Base-by-base conservation (phyloP, 2,113 vertebrate genomes). In the Maccullochella peelii region DNA sequence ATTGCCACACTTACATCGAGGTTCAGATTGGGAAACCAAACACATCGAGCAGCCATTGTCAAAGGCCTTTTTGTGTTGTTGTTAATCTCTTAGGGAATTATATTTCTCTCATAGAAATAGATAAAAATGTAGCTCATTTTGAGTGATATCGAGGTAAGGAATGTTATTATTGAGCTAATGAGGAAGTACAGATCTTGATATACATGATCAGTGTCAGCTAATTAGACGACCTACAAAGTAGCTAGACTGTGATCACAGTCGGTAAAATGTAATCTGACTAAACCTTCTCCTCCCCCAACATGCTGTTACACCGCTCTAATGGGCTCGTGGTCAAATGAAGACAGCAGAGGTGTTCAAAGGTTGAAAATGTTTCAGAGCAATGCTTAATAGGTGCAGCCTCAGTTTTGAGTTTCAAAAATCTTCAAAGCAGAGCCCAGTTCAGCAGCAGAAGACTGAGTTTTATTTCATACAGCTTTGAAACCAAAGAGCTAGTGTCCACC, bases 171-270 rank as follows among this genome's bases (percentile, higher is more conserved):
- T 40, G 11, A 80, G 52, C 21, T 78, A 77, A 84, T 78, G 49
- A 86, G 50, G 25, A 71, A 49, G 54, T 33, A 16, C 57, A 59
- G 16, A 63, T 73, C 66, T 16, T 52, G 66, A 77, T 57, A 73
- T 80, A 72, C 63, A 69, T 74, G 59, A 74, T 77, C 74, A 57
- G n/a, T 55, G 58, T 50, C 49, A 47, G 33, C 71, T 88, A 79
- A 84, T 86, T 70, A 86, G 72, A 55, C 27, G 58, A 36, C 49
- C 55, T 66, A 57, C 21, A 59, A 66, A 80, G 65, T 66, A 44
- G 49, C 67, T 50, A 9, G 49, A 54, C 27, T 61, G 21, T 40
- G 66, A 84, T 86, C 59, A 38, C 47, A 79, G 38, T 27, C 1
- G 6, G 73, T 74, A 25, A 78, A 81, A 68, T 73, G 50, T 71